Conservation (phyloP, 1,140 invertebrate genomes). For the Leptopilina clavipes region DNA sequence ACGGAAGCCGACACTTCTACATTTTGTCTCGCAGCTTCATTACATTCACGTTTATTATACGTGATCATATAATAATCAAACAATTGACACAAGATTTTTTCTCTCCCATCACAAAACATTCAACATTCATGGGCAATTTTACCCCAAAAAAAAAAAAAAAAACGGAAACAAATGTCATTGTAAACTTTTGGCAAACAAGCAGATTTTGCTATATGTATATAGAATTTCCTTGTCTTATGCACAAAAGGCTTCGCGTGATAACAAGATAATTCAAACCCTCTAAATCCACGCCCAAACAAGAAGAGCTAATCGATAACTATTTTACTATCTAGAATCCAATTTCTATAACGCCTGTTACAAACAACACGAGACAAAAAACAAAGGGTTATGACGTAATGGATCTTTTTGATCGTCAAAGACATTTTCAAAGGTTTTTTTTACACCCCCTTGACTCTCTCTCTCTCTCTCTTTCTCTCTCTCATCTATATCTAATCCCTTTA, state of each 20-base stretch:
- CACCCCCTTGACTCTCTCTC: no score
- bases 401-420: neutral
- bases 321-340: slow-evolving; percentile 6
- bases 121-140: no score
- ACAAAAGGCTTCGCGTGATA: neutral
- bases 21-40: slow-evolving; percentile 52
- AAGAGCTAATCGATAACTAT: neutral
- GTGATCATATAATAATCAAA: neutral
- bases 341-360: neutral
- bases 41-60: slow-evolving; percentile 34
- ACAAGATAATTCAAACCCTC: neutral
- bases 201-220: no score
- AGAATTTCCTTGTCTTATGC: neutral
- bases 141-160: neutral
- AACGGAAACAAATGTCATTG: neutral
- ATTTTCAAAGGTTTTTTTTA: neutral
- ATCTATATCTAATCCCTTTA: no score
- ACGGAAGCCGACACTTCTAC: slow-evolving; percentile 60
- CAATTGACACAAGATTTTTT: neutral
- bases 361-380: neutral
- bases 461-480: no score
- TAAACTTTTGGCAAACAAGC: neutral
- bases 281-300: neutral
- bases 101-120: no score
- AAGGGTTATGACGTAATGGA: neutral